Percentiles rank a stretch among this genome's conserved stretches.
phyloP scores from a whole-genome alignment of 2,888 invertebrate genomes.

The Tenthredo distinguenda region DNA sequence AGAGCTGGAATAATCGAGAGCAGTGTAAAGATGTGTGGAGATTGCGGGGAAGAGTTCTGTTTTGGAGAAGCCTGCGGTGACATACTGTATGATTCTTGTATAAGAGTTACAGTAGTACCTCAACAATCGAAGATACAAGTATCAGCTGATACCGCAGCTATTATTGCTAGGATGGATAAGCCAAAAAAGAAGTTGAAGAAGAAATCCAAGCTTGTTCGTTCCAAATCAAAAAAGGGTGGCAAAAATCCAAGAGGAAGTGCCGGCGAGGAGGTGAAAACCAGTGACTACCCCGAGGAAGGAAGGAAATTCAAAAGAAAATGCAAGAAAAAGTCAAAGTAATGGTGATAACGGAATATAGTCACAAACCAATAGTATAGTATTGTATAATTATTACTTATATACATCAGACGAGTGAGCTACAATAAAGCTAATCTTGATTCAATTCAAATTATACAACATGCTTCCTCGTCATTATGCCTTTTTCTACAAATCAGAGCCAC shows the following conservation, averaged over 20 bases:
- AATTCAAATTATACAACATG: neutral
- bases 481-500: neutral
- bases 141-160: slow-evolving; percentile 75
- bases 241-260: slow-evolving; percentile 70
- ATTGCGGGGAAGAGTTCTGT: slow-evolving; percentile 94
- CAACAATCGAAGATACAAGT: slow-evolving; percentile 70
- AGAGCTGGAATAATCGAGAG: slow-evolving; percentile 91
- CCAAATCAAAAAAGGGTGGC: slow-evolving; percentile 69
- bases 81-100: slow-evolving; percentile 81
- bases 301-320: slow-evolving; percentile 76
- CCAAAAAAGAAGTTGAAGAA: slow-evolving; percentile 67
- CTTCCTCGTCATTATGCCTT: neutral
- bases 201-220: slow-evolving; percentile 68
- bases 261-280: slow-evolving; percentile 78
- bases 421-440: slow-evolving; percentile 16
- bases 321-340: slow-evolving; percentile 65
- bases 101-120: slow-evolving; percentile 76
- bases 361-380: neutral
- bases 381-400: neutral
- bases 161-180: slow-evolving; percentile 72
- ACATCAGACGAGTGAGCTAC: neutral
- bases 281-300: slow-evolving; percentile 76
- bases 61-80: slow-evolving; percentile 80
- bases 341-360: slow-evolving; percentile 56
- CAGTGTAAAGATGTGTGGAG: slow-evolving; percentile 86